Base-by-base conservation (phyloP, 2,797 vertebrate species). In the Peromyscus eremicus region DNA sequence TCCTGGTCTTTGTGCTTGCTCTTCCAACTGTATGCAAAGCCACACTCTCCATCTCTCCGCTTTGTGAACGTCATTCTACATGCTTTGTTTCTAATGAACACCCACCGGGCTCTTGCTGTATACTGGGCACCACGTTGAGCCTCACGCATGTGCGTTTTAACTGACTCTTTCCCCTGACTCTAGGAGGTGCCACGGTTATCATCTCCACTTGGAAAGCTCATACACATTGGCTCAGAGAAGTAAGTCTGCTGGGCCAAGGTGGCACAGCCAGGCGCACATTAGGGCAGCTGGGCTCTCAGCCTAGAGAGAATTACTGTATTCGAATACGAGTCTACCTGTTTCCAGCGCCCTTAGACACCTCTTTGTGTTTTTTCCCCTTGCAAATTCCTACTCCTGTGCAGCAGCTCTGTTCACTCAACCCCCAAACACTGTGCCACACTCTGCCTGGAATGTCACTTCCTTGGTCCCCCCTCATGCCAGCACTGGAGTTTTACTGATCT, bases 71-170 rank as follows among this genome's bases (percentile, higher is more conserved):
- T 16, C 34, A 55, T 21, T 23, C 71, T 76, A 11, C 2, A 17
- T 57, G 83, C 70, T 94, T 96, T 71, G 91, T 84, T 75, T 94
- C 77, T 52, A 90, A 68, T 19, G 37, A 68, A n/a, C 49, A 71
- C 62, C 75, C 37, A 16, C 4, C n/a, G 77, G 90, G 34, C 37
- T 87, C 85, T 84, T 84, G 76, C 37, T 81, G 34, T 73, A n/a
- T 55, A 52, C 64, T 46, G 46, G 88, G 64, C 11, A 87, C 40
- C 84, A 68, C 60, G 37, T 32, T 66, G 73, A 92, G 71, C 49
- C 62, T 12, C 85, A 34, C 27, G n/a, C 75, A 5, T 11, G 13
- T 43, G 27, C 57, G 12, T 96, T 89, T 55, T 82, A 70, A n/a
- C 37, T 64, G 66, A 46, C 43, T 77, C 68, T 87, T 87, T 92